A percentile compares a stretch with the other conserved stretches of the same genome.
Conservation (phyloP, 2,797 vertebrate species). For the Alca torda region DNA sequence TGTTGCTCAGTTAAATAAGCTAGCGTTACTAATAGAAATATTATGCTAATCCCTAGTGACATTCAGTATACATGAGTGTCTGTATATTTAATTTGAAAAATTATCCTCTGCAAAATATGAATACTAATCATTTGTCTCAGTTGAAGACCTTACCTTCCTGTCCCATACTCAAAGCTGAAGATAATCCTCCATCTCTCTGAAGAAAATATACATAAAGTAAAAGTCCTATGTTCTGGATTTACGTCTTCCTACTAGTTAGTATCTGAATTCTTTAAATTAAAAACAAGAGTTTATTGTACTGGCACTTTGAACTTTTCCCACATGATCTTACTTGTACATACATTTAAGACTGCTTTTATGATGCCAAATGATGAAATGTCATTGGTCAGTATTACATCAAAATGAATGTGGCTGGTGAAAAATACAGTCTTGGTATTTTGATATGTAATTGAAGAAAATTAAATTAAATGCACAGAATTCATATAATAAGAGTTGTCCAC, state of each 20-base stretch:
- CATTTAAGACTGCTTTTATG: not conserved
- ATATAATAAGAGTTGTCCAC: not conserved
- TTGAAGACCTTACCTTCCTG: not conserved
- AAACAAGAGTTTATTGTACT: not conserved
- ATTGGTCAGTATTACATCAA: not conserved
- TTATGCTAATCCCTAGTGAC: conserved; percentile 39
- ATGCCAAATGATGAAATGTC: not conserved
- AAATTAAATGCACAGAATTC: not conserved
- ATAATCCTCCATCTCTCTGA: not conserved
- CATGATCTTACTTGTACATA: not conserved
- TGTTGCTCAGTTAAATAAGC: not conserved
- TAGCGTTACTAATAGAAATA: conserved; percentile 14
- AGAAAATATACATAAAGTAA: not conserved
- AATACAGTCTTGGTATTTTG: not conserved
- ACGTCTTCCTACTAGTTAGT: not conserved
- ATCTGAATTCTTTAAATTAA: not conserved
- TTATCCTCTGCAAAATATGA: conserved; percentile 7
- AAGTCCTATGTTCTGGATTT: not conserved
- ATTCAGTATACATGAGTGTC: conserved; percentile 3
- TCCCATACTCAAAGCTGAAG: not conserved
- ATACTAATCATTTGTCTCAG: not conserved
- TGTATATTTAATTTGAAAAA: conserved; percentile 32
- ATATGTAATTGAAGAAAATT: not conserved
- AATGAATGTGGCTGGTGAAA: not conserved
- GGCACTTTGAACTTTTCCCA: not conserved